Evolutionary conservation across 2,797 vertebrate species (phyloP), one percentile per base, ranked within the genome.

Genomic region (Malurus leucopterus): DNA sequence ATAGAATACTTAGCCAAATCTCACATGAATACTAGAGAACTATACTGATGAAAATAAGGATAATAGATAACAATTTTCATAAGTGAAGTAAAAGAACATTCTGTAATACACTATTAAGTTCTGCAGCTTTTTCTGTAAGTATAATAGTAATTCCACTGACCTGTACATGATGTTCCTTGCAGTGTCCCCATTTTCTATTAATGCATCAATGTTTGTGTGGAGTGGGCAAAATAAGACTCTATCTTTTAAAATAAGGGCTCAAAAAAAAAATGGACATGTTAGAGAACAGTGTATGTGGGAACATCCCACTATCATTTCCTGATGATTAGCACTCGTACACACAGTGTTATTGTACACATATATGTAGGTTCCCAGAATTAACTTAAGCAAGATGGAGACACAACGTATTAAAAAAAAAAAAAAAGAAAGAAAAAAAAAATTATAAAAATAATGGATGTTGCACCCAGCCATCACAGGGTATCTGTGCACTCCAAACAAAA

Each of bases 21-120:
- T 70, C 77, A 30, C 38, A 86, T 27, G n/a, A 88, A 72, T 44
- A 43, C 57, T 57, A 54, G 22, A 67, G 30, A 50, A 63, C 49
- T 46, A 41, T 34, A 72, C 32, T 30, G 26, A 69, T 79, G 71
- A 79, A 92, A 92, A 91, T 57, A 88, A 75, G 68, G 74, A 86
- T 88, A 94, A 90, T 53, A 79, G 78, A 67, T 53, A 82, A 67
- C 70, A 69, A 51, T 64, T 54, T 74, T 59, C 86, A 6, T 78
- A 86, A 91, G 67, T 72, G 78, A 73, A 69, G 61, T 41, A 89
- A 64, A 91, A 91, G 86, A 93, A 91, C 86, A 88, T 91, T 84
- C 74, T 84, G 77, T 92, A 92, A 94, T 68, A 73, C 9, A 10
- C 49, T 86, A 29, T 16, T 62, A 80, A 87, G 67, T 70, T 75